phyloP scores from a whole-genome alignment of 2,888 invertebrate species.

The Antheraea yamamai region DNA sequence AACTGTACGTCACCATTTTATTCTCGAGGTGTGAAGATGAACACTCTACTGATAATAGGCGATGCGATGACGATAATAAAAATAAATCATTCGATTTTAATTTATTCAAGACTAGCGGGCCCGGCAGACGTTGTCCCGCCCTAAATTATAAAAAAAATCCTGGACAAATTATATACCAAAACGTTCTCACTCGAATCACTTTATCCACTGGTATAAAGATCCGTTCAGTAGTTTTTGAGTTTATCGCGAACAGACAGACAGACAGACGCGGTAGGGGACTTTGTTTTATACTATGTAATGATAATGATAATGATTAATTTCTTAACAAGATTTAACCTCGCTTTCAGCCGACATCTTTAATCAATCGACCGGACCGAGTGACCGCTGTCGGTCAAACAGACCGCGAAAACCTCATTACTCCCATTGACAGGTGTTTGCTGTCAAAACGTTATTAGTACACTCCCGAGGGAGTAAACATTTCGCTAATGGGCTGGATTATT shows the following conservation, averaged over 20 bases:
- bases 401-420: conserved; percentile 63
- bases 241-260: too few relatives aligned
- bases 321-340: conserved; percentile 4
- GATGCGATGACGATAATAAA: background rate
- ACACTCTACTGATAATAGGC: background rate
- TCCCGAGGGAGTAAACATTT: conserved; percentile 50
- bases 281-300: too few relatives aligned
- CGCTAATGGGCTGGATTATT: conserved; percentile 66
- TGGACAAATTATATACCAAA: too few relatives aligned
- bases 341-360: conserved; percentile 37
- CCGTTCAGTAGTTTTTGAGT: too few relatives aligned
- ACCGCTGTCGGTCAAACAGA: conserved; percentile 58
- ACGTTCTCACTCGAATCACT: too few relatives aligned
- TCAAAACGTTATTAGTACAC: conserved; percentile 67
- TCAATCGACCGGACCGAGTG: conserved; percentile 60
- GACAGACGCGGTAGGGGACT: too few relatives aligned
- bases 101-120: background rate
- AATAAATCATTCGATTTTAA: background rate
- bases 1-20: too few relatives aligned
- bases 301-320: background rate
- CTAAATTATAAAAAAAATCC: too few relatives aligned
- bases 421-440: conserved; percentile 66
- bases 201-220: too few relatives aligned
- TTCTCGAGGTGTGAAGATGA: too few relatives aligned
- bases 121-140: too few relatives aligned